Conservation (phyloP, 2,888 invertebrate species). For the Limnephilus marmoratus region DNA sequence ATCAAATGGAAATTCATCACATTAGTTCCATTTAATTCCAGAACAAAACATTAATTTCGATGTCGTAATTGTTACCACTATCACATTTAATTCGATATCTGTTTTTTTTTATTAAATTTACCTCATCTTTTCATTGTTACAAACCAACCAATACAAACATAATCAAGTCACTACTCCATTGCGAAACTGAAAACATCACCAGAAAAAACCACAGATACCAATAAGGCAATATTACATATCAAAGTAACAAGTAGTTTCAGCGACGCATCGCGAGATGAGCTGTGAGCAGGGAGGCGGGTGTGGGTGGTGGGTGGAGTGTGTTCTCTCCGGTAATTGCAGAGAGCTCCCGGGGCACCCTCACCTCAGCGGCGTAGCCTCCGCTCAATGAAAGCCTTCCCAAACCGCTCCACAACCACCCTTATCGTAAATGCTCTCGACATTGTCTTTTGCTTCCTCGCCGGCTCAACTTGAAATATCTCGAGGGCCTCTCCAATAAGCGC, state of each 20-base stretch:
- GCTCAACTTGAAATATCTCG: conserved; percentile 28
- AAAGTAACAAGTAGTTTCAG: background rate
- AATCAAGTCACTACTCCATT: background rate
- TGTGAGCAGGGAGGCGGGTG: background rate
- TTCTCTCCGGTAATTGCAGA: conserved; percentile 31
- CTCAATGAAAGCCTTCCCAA: conserved; percentile 16
- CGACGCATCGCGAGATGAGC: background rate
- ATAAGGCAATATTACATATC: background rate
- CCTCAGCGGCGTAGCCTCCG: conserved; percentile 13
- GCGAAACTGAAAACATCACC: background rate
- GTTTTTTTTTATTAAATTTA: too few relatives aligned
- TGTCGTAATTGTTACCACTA: too few relatives aligned
- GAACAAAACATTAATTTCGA: too few relatives aligned
- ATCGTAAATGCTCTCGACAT: conserved; percentile 35
- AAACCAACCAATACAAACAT: background rate
- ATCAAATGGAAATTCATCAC: too few relatives aligned
- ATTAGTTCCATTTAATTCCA: too few relatives aligned
- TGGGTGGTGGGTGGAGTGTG: background rate
- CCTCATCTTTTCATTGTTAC: too few relatives aligned
- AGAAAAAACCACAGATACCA: background rate
- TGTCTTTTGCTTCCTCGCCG: conserved; percentile 26
- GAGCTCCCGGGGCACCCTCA: background rate
- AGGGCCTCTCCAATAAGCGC: background rate
- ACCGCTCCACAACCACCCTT: conserved; percentile 42
- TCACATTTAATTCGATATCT: too few relatives aligned